Evolutionary conservation across 1,140 invertebrate genomes (phyloP).

Genomic region (Galleria mellonella): DNA sequence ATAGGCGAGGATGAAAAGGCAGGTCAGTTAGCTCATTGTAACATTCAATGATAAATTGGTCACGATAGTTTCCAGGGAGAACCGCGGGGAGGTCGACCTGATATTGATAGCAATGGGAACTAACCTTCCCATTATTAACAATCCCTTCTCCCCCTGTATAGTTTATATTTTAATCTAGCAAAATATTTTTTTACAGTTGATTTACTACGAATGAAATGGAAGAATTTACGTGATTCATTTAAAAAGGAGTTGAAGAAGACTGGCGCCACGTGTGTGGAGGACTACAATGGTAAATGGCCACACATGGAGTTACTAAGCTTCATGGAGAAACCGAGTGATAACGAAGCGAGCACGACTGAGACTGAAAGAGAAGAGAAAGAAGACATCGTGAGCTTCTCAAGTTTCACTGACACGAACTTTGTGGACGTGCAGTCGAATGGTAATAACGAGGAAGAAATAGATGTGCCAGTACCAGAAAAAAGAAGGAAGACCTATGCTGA

Average conservation of each 20-base stretch:
- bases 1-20: too few species aligned
- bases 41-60: too few species aligned
- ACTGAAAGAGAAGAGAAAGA: not conserved
- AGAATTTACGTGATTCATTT: conserved; percentile 36
- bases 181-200: conserved; percentile 21
- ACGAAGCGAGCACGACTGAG: conserved; percentile 1
- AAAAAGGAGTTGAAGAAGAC: conserved; percentile 25
- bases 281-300: conserved; percentile 33
- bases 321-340: conserved; percentile 6
- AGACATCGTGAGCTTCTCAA: not conserved
- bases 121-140: too few species aligned
- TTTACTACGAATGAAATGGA: conserved; percentile 33
- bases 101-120: too few species aligned
- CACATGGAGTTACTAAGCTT: conserved; percentile 31
- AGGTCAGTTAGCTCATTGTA: too few species aligned
- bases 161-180: not conserved
- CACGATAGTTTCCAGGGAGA: too few species aligned
- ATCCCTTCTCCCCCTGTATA: too few species aligned
- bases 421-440: conserved; percentile 6
- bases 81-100: too few species aligned
- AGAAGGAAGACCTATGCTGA: not conserved
- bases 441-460: conserved; percentile 5
- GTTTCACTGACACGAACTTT: conserved; percentile 2
- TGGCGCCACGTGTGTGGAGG: conserved; percentile 2
- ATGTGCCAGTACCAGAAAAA: conserved; percentile 10